Conservation (phyloP, 1,140 invertebrate species). For the Caerostris darwini region DNA sequence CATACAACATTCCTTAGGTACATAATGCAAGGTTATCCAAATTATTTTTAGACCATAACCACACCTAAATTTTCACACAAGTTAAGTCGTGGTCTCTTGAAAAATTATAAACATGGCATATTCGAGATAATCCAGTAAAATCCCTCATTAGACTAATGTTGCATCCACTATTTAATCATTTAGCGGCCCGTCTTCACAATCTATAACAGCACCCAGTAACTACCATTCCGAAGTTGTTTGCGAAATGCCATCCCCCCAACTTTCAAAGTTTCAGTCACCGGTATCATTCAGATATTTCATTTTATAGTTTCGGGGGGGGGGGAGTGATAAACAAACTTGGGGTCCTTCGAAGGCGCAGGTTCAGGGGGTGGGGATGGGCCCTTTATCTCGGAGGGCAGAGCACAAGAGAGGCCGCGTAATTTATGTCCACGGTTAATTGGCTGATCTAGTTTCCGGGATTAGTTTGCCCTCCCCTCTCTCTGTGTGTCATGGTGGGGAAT, state of each 20-base stretch:
- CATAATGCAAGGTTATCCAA: too few relatives aligned
- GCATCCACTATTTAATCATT: too few relatives aligned
- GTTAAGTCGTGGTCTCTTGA: too few relatives aligned
- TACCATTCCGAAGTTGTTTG: not conserved
- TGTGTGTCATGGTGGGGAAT: not conserved
- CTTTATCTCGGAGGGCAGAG: not conserved
- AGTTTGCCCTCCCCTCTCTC: not conserved
- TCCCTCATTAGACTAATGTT: too few relatives aligned
- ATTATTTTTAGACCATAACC: too few relatives aligned
- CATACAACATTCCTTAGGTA: too few relatives aligned
- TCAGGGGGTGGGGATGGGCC: too few relatives aligned
- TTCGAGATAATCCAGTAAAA: too few relatives aligned
- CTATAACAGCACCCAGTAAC: not conserved
- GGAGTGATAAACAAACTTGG: not conserved
- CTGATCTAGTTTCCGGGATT: slow-evolving; percentile 3
- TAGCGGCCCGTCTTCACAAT: too few relatives aligned
- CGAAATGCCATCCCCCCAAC: not conserved
- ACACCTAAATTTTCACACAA: too few relatives aligned
- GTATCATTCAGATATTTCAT: slow-evolving; percentile 4
- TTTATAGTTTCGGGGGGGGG: not conserved
- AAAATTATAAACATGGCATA: too few relatives aligned
- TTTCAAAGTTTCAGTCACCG: not conserved
- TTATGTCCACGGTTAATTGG: slow-evolving; percentile 24
- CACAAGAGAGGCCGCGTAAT: not conserved
- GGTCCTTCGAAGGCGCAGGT: not conserved